Base-by-base conservation (phyloP, 1,140 invertebrate genomes). In the Drosophila ambigua region DNA sequence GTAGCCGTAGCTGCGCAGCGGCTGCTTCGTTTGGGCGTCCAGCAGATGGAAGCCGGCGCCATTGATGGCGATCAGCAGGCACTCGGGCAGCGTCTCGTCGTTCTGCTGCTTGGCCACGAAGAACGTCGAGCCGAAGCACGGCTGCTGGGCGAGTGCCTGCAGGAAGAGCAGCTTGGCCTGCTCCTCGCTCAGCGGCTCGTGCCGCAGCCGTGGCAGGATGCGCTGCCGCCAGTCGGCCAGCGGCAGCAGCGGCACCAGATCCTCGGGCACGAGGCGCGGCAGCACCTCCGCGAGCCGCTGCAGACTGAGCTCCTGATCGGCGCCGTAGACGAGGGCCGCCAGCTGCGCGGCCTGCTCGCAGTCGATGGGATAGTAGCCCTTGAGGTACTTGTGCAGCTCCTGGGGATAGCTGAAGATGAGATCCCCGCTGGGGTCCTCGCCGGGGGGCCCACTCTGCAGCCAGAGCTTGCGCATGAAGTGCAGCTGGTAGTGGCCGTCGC, bases 391-490 rank as follows among this genome's bases (percentile, higher is more conserved):
- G 0, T 97, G 97, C 35, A 98, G 90, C 93, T 99, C 98, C 93
- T 99, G 98, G 76, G 97, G 96, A 91, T 96, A 99, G 92, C 98
- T 97, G 92, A 99, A 99, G 78, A 99, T 98, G 50, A 97, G 93
- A 92, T 99, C 98, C 6, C 97, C 97, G 92, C 97, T 96, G 48
- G 93, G 92, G 92, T 99, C 98, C 82, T 95, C 95, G 0, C 98
- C 98, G 1, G 98, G 97, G 1, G 98, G 97, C 15, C 57, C 55
- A 8, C 96, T 96, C 79, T 98, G 97, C 0, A 98, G 95, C 98
- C 98, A 99, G 2, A 99, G 92, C 91, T 99, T 99, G 90, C 98
- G 97, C 97, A 99, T 98, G 91, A 98, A 99, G 93, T 98, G 98
- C 76, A 99, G 95, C 93, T 98, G 94, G 92, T 99, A 98, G 39